Conservation (phyloP, 2,888 invertebrate genomes). For the Balanococcus diminutus region DNA sequence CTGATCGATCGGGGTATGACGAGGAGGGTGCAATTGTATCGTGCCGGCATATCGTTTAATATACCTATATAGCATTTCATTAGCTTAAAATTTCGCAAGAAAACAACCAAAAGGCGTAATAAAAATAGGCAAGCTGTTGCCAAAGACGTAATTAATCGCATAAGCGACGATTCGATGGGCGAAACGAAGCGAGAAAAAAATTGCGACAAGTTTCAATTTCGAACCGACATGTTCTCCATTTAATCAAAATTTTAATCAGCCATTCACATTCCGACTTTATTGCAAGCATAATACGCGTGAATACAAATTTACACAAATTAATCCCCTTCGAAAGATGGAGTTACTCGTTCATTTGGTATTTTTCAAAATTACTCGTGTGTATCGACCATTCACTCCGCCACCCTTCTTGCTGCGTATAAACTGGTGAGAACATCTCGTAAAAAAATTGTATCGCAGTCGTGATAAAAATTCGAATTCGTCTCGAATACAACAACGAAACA, state of each 20-base stretch:
- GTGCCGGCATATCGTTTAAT: too few species aligned
- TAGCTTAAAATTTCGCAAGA: neutral
- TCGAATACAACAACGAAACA: neutral
- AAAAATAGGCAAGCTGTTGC: neutral
- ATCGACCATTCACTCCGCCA: neutral
- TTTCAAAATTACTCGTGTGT: neutral
- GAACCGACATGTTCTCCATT: neutral
- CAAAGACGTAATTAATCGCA: neutral
- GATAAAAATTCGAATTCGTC: neutral
- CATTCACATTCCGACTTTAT: neutral
- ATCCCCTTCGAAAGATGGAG: neutral
- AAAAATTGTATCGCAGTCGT: neutral
- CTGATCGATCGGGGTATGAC: neutral
- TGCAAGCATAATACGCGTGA: neutral
- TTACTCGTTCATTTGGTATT: neutral
- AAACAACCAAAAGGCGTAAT: neutral
- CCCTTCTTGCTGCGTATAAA: neutral
- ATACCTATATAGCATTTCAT: neutral
- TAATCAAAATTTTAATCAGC: conserved; percentile 1
- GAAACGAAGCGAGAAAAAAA: neutral
- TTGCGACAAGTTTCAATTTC: neutral
- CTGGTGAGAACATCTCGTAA: neutral
- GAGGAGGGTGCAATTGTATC: neutral
- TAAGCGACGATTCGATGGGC: neutral
- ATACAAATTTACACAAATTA: neutral